These are phyloP conservation scores for Harlomillsia oculata DNA, from an alignment of 1,140 invertebrate genomes.

Conservation along the genomic window DNA sequence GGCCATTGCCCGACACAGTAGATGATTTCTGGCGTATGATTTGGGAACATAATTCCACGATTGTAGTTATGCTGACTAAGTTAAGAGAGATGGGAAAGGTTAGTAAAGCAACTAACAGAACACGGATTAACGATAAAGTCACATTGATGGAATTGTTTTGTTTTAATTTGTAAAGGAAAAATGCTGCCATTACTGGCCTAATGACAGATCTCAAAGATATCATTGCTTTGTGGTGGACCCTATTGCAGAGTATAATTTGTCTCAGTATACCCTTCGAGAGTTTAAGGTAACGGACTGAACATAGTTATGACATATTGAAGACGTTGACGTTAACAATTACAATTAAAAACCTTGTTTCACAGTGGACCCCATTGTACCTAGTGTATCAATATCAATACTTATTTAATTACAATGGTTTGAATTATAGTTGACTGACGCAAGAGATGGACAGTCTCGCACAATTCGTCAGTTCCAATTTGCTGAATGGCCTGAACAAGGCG, in stretches of 20 bases:
- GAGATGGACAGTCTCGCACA: constrained; percentile 90
- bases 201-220: constrained; percentile 87
- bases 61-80: constrained; percentile 98
- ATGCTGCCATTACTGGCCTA: constrained; percentile 98
- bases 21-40: constrained; percentile 99
- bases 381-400: constrained; percentile 1
- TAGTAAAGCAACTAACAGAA: too few species aligned
- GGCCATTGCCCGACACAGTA: constrained; percentile 86
- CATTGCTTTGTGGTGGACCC: constrained; percentile 97
- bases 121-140: too few species aligned
- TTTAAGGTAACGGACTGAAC: constrained; percentile 98
- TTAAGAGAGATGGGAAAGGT: constrained; percentile 92
- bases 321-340: too few species aligned
- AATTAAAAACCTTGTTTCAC: too few species aligned
- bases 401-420: constrained; percentile 7
- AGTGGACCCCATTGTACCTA: too few species aligned
- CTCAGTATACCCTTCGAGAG: constrained; percentile 94
- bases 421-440: constrained; percentile 57
- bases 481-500: constrained; percentile 95
- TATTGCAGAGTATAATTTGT: constrained; percentile 99
- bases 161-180: constrained; percentile 61
- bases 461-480: constrained; percentile 98
- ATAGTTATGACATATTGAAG: too few species aligned
- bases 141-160: too few species aligned
- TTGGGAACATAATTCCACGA: constrained; percentile 99